Percentiles rank a stretch among this genome's conserved stretches.
Conservation (phyloP, 2,888 invertebrate genomes). For the Exocentrus adspersus region DNA sequence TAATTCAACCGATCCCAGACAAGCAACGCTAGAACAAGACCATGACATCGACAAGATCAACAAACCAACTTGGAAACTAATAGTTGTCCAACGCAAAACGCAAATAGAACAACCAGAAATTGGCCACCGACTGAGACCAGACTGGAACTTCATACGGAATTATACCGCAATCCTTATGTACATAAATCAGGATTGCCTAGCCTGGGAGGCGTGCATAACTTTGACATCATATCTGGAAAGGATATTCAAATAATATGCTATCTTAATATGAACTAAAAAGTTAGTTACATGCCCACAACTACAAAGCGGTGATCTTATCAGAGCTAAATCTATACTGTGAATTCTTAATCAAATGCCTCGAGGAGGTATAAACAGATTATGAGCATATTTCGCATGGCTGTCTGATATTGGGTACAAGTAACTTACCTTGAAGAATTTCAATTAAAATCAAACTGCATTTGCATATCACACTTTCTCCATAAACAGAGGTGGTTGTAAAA, state of each 20-base stretch:
- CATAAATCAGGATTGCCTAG: conserved; percentile 12
- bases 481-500: no score
- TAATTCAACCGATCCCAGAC: not conserved
- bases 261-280: not conserved
- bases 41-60: conserved; percentile 24
- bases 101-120: conserved; percentile 24
- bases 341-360: no score
- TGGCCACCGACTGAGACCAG: conserved; percentile 8
- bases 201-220: conserved; percentile 25
- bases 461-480: no score
- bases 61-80: conserved; percentile 24
- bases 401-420: no score
- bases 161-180: conserved; percentile 15
- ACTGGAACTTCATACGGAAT: conserved; percentile 13
- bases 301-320: no score
- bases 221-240: conserved; percentile 38
- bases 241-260: conserved; percentile 45
- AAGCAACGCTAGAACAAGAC: not conserved
- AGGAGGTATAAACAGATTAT: conserved; percentile 5
- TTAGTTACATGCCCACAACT: no score
- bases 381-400: no score
- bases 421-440: no score
- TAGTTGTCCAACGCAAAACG: conserved; percentile 21
- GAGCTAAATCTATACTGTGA: no score
- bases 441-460: no score